Conservation (phyloP, 2,888 invertebrate genomes). For the Lissonota sp. region DNA sequence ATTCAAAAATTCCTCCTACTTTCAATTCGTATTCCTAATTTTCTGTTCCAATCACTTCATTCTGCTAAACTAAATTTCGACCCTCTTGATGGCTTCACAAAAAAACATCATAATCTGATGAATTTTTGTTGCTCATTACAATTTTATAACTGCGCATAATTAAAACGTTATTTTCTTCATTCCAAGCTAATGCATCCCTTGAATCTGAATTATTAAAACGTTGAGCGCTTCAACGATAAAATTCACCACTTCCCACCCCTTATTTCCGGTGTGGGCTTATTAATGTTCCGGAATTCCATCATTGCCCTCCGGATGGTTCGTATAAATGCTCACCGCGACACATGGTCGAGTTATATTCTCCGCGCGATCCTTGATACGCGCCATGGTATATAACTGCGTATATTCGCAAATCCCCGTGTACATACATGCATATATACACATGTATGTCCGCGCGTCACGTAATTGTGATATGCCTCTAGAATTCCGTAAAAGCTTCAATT, state of each 20-base stretch:
- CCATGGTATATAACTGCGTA: no score
- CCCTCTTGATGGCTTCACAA: no score
- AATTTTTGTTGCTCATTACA: no score
- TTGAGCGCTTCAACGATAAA: not conserved
- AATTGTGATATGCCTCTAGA: conserved; percentile 59
- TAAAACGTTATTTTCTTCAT: no score
- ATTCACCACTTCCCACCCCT: conserved; percentile 11
- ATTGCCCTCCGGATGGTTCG: conserved; percentile 12
- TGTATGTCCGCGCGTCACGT: conserved; percentile 19
- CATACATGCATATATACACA: not conserved
- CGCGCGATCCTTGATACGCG: not conserved
- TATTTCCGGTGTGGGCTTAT: conserved; percentile 6
- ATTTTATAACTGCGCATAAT: no score
- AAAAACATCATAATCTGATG: no score
- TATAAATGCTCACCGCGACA: conserved; percentile 30
- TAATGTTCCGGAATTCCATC: conserved; percentile 25
- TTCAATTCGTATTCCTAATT: no score
- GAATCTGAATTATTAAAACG: not conserved
- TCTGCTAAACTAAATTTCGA: no score
- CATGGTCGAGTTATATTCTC: conserved; percentile 34
- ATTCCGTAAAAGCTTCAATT: conserved; percentile 56
- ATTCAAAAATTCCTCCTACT: no score
- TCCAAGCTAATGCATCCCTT: not conserved
- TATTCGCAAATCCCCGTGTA: not conserved
- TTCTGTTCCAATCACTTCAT: no score